phyloP scores from a whole-genome alignment of 1,140 invertebrate species.

The Elymnias hypermnestra region DNA sequence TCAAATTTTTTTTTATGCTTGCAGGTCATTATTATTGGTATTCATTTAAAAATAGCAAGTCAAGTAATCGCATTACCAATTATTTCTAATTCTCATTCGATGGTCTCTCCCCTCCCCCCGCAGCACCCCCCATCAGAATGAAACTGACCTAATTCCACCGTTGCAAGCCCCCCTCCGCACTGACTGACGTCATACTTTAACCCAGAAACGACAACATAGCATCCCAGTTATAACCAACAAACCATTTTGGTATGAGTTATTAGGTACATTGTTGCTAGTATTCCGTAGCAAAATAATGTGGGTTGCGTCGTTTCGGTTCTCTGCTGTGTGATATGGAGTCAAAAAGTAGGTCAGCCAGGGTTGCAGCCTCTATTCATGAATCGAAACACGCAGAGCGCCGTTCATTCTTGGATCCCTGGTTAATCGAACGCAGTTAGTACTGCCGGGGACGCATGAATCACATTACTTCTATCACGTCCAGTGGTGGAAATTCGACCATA shows the following conservation, averaged over 20 bases:
- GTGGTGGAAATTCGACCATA: not conserved
- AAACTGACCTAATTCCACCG: conserved; percentile 69
- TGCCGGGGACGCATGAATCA: conserved; percentile 40
- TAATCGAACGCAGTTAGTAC: conserved; percentile 41
- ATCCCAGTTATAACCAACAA: conserved; percentile 31
- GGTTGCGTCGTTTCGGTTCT: conserved; percentile 33
- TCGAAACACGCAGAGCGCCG: conserved; percentile 59
- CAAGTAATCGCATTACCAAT: conserved; percentile 32
- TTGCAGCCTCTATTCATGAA: conserved; percentile 73
- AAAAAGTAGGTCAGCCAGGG: conserved; percentile 71
- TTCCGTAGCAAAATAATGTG: conserved; percentile 5
- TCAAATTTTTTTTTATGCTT: too few species aligned
- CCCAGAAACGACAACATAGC: conserved; percentile 31
- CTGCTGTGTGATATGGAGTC: conserved; percentile 36
- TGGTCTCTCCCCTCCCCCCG: conserved; percentile 20
- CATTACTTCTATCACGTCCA: not conserved
- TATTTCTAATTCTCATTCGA: conserved; percentile 47
- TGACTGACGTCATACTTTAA: conserved; percentile 61
- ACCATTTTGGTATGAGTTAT: conserved; percentile 16
- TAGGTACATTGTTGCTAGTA: conserved; percentile 16
- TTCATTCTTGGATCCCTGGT: conserved; percentile 60
- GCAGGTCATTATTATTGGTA: too few species aligned
- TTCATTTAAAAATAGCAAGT: conserved; percentile 18
- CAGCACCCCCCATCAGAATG: conserved; percentile 49
- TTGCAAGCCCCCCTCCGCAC: conserved; percentile 62